Evolutionary conservation across 37 sponge, comb jelly and placozoan species (phyloP), one percentile per base, ranked within the genome.

Genomic region (Cliona cf. orientalis): DNA sequence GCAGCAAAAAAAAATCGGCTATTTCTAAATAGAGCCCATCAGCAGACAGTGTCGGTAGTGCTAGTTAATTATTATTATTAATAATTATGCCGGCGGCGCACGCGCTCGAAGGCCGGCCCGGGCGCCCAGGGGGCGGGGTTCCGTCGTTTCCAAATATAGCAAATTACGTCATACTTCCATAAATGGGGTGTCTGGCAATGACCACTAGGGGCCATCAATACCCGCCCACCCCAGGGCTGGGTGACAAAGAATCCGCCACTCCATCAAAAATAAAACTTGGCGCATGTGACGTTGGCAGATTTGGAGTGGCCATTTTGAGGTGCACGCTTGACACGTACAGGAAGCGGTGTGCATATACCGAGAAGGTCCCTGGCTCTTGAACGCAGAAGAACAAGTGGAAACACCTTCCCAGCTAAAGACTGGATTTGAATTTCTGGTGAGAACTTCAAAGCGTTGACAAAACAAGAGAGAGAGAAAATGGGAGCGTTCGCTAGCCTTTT

Each of bases 401-500:
- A 3, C 3, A 22, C 71, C n/a, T n/a, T 23, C 45, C 28, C 23
- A 40, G 71, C 23, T n/a, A 40, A 38, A 28, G 71, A 70, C n/a
- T n/a, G 69, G 58, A 21, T 5, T 9, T 29, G 45, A 41, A 62
- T 25, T 29, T 28, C 43, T 76, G 26, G 23, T 11, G 53, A 46
- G 53, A 26, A 9, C 2, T 26, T 22, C 22, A 22, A 21, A 3
- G 23, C 5, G 26, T 42, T 71, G 46, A 11, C 5, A 71, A 53
- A 49, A 21, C 33, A 32, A 37, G 57, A 43, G 32, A 73, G 74
- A 75, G 34, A 62, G 22, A 73, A 19, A 12, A 88, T 88, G 86
- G 87, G 91, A 17, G 81, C 67, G 23, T 89, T 98, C 65, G 86
- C 70, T 35, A 91, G 75, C n/a, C 66, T 98, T 25, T 98, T 98